phyloP scores from a whole-genome alignment of 2,888 invertebrate genomes.

The Dynastes maya region DNA sequence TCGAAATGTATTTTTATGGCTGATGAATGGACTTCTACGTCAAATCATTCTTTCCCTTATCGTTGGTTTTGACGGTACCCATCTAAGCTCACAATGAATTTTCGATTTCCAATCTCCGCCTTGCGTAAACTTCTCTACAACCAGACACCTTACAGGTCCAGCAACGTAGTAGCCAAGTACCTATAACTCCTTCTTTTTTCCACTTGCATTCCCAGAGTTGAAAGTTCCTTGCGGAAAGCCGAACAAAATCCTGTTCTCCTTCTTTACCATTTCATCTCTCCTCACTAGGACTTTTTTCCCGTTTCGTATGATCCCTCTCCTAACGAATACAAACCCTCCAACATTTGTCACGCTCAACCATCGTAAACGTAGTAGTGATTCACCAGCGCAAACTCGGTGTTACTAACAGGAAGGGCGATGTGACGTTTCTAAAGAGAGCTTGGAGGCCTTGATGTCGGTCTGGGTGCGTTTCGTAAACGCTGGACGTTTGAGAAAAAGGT shows the following conservation, averaged over 20 bases:
- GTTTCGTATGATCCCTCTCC: background rate
- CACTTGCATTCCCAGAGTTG: background rate
- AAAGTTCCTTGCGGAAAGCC: background rate
- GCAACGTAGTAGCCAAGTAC: background rate
- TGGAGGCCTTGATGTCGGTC: too few relatives aligned
- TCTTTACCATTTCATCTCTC: too few relatives aligned
- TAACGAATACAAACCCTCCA: conserved; percentile 22
- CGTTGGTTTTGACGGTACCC: conserved; percentile 7
- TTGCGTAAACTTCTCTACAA: conserved; percentile 9
- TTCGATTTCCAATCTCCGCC: conserved; percentile 35
- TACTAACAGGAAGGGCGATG: too few relatives aligned
- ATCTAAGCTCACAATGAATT: conserved; percentile 30
- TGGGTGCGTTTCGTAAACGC: too few relatives aligned
- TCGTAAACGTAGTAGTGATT: background rate
- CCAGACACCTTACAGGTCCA: background rate
- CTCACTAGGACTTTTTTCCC: too few relatives aligned
- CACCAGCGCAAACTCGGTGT: too few relatives aligned
- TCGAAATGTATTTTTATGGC: too few relatives aligned
- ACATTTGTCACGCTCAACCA: conserved; percentile 22
- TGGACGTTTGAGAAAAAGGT: conserved; percentile 21
- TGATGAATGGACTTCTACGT: too few relatives aligned
- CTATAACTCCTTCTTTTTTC: conserved; percentile 2
- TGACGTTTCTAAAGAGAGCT: too few relatives aligned
- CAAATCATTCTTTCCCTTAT: background rate
- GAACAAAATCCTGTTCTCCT: too few relatives aligned